phyloP scores from a whole-genome alignment of 2,888 invertebrate species.

The Rhamnusium bicolor region DNA sequence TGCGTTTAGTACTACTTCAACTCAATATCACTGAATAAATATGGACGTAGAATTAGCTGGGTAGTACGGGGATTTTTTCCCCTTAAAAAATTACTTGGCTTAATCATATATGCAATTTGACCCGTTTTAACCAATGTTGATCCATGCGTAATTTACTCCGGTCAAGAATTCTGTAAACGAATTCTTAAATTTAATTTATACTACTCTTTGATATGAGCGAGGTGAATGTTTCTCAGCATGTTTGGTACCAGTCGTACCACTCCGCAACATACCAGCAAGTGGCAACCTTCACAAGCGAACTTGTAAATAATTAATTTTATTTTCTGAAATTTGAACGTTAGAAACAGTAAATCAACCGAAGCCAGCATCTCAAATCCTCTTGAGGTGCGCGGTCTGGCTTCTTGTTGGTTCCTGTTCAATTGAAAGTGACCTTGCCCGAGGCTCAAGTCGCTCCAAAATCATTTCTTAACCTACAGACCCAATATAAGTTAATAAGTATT shows the following conservation, averaged over 20 bases:
- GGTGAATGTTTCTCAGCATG: not conserved
- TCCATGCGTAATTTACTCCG: no score
- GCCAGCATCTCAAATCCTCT: not conserved
- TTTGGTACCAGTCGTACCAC: not conserved
- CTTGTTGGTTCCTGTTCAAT: constrained; percentile 21
- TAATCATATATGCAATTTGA: no score
- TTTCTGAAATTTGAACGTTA: not conserved
- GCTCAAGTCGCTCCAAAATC: constrained; percentile 26
- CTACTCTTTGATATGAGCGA: not conserved
- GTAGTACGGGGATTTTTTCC: no score
- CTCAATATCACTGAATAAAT: no score
- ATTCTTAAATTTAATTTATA: not conserved
- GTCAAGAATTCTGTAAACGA: no score
- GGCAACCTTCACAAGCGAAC: not conserved
- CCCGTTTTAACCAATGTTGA: no score
- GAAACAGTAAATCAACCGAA: not conserved
- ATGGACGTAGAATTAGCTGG: no score
- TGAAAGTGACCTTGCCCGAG: constrained; percentile 31
- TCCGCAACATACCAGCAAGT: not conserved
- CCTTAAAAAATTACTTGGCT: no score
- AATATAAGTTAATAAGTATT: constrained; percentile 12
- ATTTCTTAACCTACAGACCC: constrained; percentile 32
- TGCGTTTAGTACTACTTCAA: no score
- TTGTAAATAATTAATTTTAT: not conserved
- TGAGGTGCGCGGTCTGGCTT: not conserved